Conservation (phyloP, 2,113 vertebrate genomes). For the Hypocryptadius cinnamomeus region DNA sequence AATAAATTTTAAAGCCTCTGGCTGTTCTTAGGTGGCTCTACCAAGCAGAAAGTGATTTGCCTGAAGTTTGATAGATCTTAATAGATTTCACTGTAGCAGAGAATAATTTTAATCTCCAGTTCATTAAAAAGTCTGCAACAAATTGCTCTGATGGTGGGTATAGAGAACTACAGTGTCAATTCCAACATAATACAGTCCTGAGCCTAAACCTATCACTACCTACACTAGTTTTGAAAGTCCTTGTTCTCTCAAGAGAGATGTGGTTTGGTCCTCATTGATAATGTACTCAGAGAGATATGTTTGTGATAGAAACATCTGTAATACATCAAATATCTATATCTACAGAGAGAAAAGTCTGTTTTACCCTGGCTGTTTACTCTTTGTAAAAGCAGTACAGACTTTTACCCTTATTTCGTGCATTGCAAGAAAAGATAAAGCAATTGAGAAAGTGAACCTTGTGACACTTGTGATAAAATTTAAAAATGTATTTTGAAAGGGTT, state of each 20-base stretch:
- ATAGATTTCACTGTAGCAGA: neutral
- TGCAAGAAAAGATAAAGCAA: neutral
- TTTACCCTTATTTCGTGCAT: neutral
- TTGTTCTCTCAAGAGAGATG: neutral
- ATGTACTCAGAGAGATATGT: neutral
- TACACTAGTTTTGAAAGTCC: neutral
- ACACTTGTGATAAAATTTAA: neutral
- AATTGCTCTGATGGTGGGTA: neutral
- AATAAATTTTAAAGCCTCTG: conserved; percentile 34
- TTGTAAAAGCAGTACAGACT: neutral
- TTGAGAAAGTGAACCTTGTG: neutral
- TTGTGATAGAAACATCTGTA: neutral
- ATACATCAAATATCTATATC: neutral
- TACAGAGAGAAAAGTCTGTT: neutral
- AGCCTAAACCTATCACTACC: neutral
- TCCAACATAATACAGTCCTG: neutral
- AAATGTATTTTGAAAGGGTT: neutral
- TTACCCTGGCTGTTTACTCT: neutral
- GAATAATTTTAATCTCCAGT: neutral
- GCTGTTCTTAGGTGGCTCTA: neutral
- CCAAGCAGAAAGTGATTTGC: conserved; percentile 13
- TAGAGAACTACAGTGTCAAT: neutral
- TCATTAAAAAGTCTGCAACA: neutral
- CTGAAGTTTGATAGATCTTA: conserved; percentile 10
- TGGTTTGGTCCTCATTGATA: neutral